Base-by-base conservation (phyloP, 2,888 invertebrate genomes). In the Drosophila meridiana region DNA sequence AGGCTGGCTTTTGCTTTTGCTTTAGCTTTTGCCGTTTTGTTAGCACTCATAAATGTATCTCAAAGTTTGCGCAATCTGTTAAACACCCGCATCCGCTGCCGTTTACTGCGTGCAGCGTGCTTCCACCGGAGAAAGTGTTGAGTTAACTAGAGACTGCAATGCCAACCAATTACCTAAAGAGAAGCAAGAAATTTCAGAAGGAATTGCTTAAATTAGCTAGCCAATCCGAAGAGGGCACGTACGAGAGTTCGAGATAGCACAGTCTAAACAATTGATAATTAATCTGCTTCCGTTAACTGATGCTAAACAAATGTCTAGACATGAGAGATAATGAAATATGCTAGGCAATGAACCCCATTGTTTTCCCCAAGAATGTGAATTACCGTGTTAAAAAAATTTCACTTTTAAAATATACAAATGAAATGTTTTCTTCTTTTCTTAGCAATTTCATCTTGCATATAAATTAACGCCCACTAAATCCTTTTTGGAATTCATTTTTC, bases 291-390 rank as follows among this genome's bases (percentile, higher is more conserved):
- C 42, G 42, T 20, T 60, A 68, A 61, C 48, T 58, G 20, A 36
- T n/a, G 85, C 79, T 69, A 79, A 82, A 45, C 47, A 55, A 53
- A 38, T 32, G 74, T 80, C 74, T 82, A 80, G 83, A 77, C 88
- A 42, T 8, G 0, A 56, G 30, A 28, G 50, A 48, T 59, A 60
- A 47, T 36, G 30, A 40, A 5, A 53, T 20, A 20, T 32, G 7
- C 55, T 63, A 52, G 50, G 48, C 73, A 61, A 50, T 62, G 50
- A 78, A 11, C 45, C n/a, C 2, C 5, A 14, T 4, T 9, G n/a
- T 11, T 50, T 40, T 14, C n/a, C 26, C n/a, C 1, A 5, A 14
- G n/a, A 13, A 3, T 11, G 3, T 14, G 0, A 0, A 20, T 26
- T 34, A 5, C 20, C 4, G 13, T 34, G 8, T 20, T 20, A 1